Evolutionary conservation across 92 coral and sea anemone species (phyloP).

Genomic region (Scolanthus callimorphus): DNA sequence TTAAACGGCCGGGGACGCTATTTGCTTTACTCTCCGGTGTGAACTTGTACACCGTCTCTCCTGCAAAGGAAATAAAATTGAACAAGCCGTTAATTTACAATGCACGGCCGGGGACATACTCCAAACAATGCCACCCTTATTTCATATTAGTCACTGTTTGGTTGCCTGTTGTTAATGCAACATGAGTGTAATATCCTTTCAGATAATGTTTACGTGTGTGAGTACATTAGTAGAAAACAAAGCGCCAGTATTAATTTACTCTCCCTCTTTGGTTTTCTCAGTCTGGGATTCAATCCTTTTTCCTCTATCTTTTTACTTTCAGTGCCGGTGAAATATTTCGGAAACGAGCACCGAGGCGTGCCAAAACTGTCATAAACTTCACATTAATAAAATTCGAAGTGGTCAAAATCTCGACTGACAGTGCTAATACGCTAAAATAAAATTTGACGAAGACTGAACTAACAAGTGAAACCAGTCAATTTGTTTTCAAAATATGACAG

Average conservation of each 20-base stretch:
- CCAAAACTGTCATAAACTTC: no score
- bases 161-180: neutral
- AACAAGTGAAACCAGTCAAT: conserved; percentile 5
- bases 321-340: neutral
- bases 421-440: neutral
- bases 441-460: neutral
- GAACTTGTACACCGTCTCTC: conserved; percentile 68
- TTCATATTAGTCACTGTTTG: conserved; percentile 10
- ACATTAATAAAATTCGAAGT: no score
- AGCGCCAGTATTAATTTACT: conserved; percentile 15
- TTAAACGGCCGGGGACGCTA: conserved; percentile 78
- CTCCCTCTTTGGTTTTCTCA: conserved; percentile 13
- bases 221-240: conserved; percentile 18
- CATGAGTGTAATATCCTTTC: conserved; percentile 44
- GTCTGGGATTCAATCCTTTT: neutral
- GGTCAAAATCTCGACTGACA: no score
- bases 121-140: neutral
- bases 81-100: neutral
- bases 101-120: no score
- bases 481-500: conserved; percentile 4
- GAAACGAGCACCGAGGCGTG: neutral
- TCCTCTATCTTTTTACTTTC: no score
- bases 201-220: conserved; percentile 35
- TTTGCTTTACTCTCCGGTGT: conserved; percentile 58
- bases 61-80: conserved; percentile 30